Conservation (phyloP, 1,140 invertebrate genomes). For the Drosophila sturtevanti region DNA sequence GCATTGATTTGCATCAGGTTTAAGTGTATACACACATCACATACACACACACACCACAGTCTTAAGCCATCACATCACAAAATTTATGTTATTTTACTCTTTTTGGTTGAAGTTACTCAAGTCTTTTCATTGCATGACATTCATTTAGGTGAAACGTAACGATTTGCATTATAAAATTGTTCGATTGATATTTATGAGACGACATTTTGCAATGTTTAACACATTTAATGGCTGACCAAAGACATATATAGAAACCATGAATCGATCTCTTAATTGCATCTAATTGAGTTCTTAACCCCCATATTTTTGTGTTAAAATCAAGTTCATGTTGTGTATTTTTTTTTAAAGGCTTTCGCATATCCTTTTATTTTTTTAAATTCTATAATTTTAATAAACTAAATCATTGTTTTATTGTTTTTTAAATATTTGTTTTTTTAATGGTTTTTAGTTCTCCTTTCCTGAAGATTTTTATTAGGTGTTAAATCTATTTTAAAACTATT, state of each 20-base stretch:
- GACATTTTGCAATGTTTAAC: constrained; percentile 19
- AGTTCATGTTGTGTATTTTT: background rate
- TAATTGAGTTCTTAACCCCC: constrained; percentile 9
- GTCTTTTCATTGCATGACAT: constrained; percentile 13
- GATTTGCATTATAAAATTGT: constrained; percentile 9
- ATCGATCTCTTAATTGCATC: constrained; percentile 10
- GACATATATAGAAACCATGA: background rate
- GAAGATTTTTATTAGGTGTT: no score
- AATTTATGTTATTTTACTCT: constrained; percentile 16
- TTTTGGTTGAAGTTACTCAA: constrained; percentile 1
- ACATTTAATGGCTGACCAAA: constrained; percentile 4
- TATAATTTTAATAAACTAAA: background rate
- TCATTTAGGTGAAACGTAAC: constrained; percentile 7
- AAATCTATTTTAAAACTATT: no score
- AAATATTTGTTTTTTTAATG: no score
- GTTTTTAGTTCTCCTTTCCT: no score
- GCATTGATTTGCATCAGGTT: constrained; percentile 16
- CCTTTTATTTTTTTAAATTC: background rate
- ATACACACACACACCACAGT: background rate
- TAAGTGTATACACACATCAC: constrained; percentile 9
- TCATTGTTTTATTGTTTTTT: no score
- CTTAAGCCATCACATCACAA: constrained; percentile 14
- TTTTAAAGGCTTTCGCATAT: background rate
- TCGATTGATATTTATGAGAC: constrained; percentile 12
- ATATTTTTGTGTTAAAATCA: background rate